These are phyloP conservation scores for Thymelicus sylvestris DNA, from an alignment of 2,888 invertebrate species.

Conservation along the genomic window DNA sequence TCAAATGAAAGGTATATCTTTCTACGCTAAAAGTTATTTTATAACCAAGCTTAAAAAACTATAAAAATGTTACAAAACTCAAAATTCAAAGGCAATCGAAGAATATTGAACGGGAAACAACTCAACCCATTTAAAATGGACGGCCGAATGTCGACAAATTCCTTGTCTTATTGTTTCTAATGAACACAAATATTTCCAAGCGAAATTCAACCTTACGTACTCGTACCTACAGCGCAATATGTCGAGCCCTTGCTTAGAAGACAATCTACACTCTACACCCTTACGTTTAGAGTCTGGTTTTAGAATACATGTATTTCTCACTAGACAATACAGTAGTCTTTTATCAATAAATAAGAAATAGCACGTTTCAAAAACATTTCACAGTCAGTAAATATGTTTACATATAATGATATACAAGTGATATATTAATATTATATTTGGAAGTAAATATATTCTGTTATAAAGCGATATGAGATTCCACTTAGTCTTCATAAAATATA, in stretches of 20 bases:
- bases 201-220: background rate
- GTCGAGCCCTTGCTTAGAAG: background rate
- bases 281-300: background rate
- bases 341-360: background rate
- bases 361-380: background rate
- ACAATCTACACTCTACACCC: background rate
- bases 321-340: no score
- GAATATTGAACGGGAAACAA: background rate
- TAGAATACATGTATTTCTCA: background rate
- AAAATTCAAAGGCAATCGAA: background rate
- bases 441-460: slow-evolving; percentile 8
- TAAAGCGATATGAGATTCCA: slow-evolving; percentile 51
- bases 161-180: slow-evolving; percentile 42
- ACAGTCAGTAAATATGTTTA: background rate
- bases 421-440: background rate
- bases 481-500: slow-evolving; percentile 44
- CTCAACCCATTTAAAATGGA: slow-evolving; percentile 38
- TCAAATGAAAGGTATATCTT: no score
- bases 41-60: no score
- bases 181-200: slow-evolving; percentile 41
- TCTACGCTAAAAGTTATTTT: no score
- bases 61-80: background rate
- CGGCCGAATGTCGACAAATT: slow-evolving; percentile 24
- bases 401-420: background rate
- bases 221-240: background rate